Percentiles rank a stretch among this genome's conserved stretches.
Conservation (phyloP, 2,797 vertebrate species). For the Lacerta bilineata region DNA sequence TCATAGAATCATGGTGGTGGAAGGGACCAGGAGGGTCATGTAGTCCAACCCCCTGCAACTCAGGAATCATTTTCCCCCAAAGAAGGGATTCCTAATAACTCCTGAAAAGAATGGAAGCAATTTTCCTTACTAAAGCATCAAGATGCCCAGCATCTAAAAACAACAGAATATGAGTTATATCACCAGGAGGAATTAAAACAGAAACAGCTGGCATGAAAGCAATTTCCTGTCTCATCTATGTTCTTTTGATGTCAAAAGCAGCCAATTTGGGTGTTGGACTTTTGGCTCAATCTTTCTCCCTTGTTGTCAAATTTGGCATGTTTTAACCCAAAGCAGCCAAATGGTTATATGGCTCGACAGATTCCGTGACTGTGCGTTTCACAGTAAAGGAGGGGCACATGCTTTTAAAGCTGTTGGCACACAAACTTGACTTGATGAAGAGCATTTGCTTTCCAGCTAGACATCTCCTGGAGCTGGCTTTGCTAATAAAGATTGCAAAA, state of each 20-base stretch:
- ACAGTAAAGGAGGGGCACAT: slow-evolving; percentile 1
- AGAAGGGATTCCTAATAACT: neutral
- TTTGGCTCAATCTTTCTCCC: neutral
- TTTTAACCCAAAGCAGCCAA: slow-evolving; percentile 17
- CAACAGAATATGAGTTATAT: neutral
- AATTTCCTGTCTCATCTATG: slow-evolving; percentile 7
- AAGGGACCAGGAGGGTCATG: too few relatives aligned
- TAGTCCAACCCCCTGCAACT: too few relatives aligned
- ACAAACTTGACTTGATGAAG: slow-evolving; percentile 18
- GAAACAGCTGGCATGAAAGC: slow-evolving; percentile 8
- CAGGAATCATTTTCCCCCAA: neutral
- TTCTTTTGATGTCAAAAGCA: slow-evolving; percentile 25
- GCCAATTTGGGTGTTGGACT: slow-evolving; percentile 4
- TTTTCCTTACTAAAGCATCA: neutral
- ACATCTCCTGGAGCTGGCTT: neutral
- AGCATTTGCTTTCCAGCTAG: slow-evolving; percentile 4
- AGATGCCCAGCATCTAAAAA: neutral
- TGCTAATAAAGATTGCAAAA: neutral
- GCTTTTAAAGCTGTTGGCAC: slow-evolving; percentile 10
- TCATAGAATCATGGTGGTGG: too few relatives aligned
- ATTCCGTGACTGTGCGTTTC: slow-evolving; percentile 33
- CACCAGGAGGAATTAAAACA: slow-evolving; percentile 21
- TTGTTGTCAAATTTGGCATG: slow-evolving; percentile 5
- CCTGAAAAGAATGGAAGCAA: neutral
- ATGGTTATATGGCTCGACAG: slow-evolving; percentile 15